phyloP scores from a whole-genome alignment of 1,140 invertebrate species.

The Euura saliciscinereae region DNA sequence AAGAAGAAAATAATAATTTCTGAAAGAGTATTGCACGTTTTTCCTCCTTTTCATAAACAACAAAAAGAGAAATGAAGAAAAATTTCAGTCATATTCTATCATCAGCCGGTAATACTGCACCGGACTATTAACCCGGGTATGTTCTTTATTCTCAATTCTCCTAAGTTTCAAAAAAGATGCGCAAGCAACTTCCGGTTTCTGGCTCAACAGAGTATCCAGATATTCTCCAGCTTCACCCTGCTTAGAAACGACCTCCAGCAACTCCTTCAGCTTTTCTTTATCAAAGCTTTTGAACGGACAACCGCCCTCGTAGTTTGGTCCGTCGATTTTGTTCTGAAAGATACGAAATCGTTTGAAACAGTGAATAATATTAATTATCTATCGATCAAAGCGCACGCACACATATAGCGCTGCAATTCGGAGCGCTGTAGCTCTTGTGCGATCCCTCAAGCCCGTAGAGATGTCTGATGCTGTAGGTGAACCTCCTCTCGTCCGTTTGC shows the following conservation, averaged over 20 bases:
- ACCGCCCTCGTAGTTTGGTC: constrained; percentile 63
- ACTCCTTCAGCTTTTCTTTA: constrained; percentile 49
- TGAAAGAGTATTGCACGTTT: background rate
- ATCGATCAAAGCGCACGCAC: constrained; percentile 37
- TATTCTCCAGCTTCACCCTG: constrained; percentile 32
- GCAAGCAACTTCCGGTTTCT: constrained; percentile 41
- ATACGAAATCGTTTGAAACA: constrained; percentile 19
- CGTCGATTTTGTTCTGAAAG: constrained; percentile 46
- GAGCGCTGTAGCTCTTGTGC: constrained; percentile 65
- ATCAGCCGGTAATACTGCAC: constrained; percentile 48
- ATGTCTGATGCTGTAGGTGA: constrained; percentile 74
- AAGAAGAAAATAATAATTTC: background rate
- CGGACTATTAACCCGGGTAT: constrained; percentile 41
- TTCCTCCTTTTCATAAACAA: background rate
- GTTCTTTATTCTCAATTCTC: constrained; percentile 25
- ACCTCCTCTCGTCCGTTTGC: constrained; percentile 68
- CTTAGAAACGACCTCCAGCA: constrained; percentile 49
- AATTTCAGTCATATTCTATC: constrained; percentile 10
- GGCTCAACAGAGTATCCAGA: constrained; percentile 24
- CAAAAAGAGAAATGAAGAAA: background rate
- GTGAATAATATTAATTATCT: background rate
- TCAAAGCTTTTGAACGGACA: constrained; percentile 69
- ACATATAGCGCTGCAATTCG: constrained; percentile 63
- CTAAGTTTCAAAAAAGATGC: constrained; percentile 38
- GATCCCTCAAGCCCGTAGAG: constrained; percentile 76